Evolutionary conservation across 2,113 vertebrate genomes (phyloP), one percentile per base, ranked within the genome.

Genomic region (Anser brachyrhynchus): DNA sequence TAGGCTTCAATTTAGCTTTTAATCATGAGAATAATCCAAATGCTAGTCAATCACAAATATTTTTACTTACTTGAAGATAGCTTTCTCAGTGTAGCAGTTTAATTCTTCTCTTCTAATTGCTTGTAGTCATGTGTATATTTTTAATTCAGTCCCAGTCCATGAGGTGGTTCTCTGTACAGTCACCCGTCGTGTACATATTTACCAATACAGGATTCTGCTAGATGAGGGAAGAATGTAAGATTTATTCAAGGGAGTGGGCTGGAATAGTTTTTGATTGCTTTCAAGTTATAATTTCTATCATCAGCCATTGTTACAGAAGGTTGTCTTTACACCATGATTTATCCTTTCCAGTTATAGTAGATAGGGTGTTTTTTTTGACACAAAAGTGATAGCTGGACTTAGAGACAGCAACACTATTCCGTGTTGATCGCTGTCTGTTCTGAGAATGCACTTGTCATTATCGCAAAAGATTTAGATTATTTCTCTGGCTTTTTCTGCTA

Each of bases 181-280:
- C 39, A 76, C n/a, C 31, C 85, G 13, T 41, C 8, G 7, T n/a
- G 2, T 51, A 4, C 0, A 0, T 57, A 14, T 57, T 57, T 62
- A 54, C 13, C 13, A 29, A 3, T 23, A 11, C 2, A 82, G 37
- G 52, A 12, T 66, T 75, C 52, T 83, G 21, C 44, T 66, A 19
- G 29, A 57, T 75, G 74, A 23, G 23, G 62, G 44, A 84, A 66
- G 26, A 46, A 8, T 5, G 0, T 21, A 29, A 15, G 20, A 26
- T 66, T 81, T 58, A 20, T 49, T 7, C 4, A 81, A 67, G 41
- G 37, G 13, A 71, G 4, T 41, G 33, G n/a, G 5, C 46, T 82
- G 62, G 33, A 4, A 3, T 59, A 83, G 23, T 5, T 59, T 82
- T 66, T 80, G 28, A 29, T 64, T 51, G 22, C 31, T 74, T 75